Percentiles rank a stretch among this genome's conserved stretches.
Evolutionary conservation across 2,888 invertebrate species (phyloP).

Genomic region (Diogma glabrata): DNA sequence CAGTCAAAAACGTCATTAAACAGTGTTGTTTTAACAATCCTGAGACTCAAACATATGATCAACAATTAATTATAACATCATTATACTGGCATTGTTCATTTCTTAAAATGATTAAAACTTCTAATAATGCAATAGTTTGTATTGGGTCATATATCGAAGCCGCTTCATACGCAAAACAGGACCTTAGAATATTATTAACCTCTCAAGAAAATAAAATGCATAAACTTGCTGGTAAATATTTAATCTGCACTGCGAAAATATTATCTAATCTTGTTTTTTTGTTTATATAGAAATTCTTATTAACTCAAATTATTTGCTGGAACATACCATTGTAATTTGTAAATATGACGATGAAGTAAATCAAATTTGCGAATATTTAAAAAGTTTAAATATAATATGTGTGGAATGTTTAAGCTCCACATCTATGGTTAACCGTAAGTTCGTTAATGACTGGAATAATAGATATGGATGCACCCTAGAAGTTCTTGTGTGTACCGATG

Average conservation of each 20-base stretch:
- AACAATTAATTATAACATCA: slow-evolving; percentile 6
- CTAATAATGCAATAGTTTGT: slow-evolving; percentile 2
- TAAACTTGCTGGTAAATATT: too few species aligned
- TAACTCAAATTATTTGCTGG: too few species aligned
- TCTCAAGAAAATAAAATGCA: neutral
- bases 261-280: too few species aligned
- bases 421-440: too few species aligned
- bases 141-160: slow-evolving; percentile 7
- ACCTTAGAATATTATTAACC: neutral
- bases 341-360: too few species aligned
- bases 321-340: too few species aligned
- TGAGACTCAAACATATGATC: neutral
- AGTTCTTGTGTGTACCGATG: neutral
- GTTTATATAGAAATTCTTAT: too few species aligned
- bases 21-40: neutral
- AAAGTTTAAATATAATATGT: too few species aligned
- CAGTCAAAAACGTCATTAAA: neutral
- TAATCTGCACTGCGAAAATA: too few species aligned
- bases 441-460: slow-evolving; percentile 1
- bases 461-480: neutral
- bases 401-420: too few species aligned
- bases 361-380: too few species aligned
- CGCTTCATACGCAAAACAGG: neutral
- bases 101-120: neutral
- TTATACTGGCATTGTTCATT: neutral